Percentiles rank a stretch among this genome's conserved stretches.
Conservation (phyloP, 2,888 invertebrate genomes). For the Ctena decussata region DNA sequence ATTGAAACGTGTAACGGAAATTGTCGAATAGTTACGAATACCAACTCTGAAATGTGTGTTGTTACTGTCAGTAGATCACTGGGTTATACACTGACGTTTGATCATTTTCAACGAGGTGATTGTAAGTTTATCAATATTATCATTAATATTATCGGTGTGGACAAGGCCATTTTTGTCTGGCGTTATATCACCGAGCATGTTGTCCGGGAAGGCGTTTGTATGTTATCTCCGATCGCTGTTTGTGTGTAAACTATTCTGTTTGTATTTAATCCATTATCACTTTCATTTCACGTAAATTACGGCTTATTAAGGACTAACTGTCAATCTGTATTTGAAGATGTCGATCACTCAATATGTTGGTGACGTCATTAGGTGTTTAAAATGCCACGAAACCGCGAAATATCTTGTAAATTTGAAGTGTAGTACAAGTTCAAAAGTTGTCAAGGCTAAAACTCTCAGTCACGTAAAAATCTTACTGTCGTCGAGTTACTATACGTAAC, state of each 20-base stretch:
- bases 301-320: slow-evolving; percentile 24
- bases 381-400: neutral
- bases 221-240: neutral
- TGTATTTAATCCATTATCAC: slow-evolving; percentile 24
- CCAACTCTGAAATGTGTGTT: no score
- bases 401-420: slow-evolving; percentile 7
- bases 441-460: neutral
- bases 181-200: neutral
- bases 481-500: no score
- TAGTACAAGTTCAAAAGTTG: neutral
- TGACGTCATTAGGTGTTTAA: neutral
- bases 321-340: slow-evolving; percentile 11
- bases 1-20: no score
- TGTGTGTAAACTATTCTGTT: slow-evolving; percentile 30
- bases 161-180: slow-evolving; percentile 1
- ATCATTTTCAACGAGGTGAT: no score
- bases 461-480: no score
- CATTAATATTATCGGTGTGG: neutral
- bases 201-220: neutral
- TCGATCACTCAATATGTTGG: neutral
- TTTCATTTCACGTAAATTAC: slow-evolving; percentile 24
- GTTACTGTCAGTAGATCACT: no score
- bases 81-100: no score
- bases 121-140: no score
- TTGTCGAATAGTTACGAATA: no score